Evolutionary conservation across 2,113 vertebrate genomes (phyloP), one percentile per base, ranked within the genome.

Genomic region (Aramus guarauna): DNA sequence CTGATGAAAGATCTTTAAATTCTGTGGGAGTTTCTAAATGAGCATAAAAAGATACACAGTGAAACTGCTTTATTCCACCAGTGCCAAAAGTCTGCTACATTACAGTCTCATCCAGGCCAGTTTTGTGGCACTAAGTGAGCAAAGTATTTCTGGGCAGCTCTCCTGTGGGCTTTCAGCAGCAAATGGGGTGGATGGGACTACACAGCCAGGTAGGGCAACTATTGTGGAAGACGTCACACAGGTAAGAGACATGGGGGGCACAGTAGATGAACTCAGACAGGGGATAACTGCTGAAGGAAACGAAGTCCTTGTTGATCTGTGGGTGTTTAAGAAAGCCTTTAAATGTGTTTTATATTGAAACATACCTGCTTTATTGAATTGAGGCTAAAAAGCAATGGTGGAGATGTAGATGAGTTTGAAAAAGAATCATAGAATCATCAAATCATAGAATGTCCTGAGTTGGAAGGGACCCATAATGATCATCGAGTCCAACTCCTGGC

Each of bases 191-290:
- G 4, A 5, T 56, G 13, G 18, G 5, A 56, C 23, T 64, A 36
- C 30, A 60, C 7, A 80, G 7, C 22, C 64, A 30, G 26, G 21
- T 56, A 64, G 29, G 2, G 4, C 12, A 56, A 7, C 10, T 50
- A 1, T 8, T 1, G 1, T 78, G 74, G 22, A 45, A 75, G 26
- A 12, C 1, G 1, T 24, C 14, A 29, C 15, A 36, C 4, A 23
- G 41, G 50, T 67, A 77, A 85, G 16, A 12, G 26, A 23, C 2
- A 15, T 9, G 5, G 12, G 2, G 4, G 11, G 9, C 17, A 29
- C 8, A 39, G 12, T 26, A 59, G 41, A 41, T 52, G 36, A 64
- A 2, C 8, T 74, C 41, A 48, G 6, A 6, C 22, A 60, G 24
- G 6, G 8, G 3, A 27, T 34, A 69, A 15, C 6, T 64, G 36